A percentile compares a stretch with the other conserved stretches of the same genome.
phyloP scores from a whole-genome alignment of 2,113 vertebrate genomes.

The Anhinga rufa region DNA sequence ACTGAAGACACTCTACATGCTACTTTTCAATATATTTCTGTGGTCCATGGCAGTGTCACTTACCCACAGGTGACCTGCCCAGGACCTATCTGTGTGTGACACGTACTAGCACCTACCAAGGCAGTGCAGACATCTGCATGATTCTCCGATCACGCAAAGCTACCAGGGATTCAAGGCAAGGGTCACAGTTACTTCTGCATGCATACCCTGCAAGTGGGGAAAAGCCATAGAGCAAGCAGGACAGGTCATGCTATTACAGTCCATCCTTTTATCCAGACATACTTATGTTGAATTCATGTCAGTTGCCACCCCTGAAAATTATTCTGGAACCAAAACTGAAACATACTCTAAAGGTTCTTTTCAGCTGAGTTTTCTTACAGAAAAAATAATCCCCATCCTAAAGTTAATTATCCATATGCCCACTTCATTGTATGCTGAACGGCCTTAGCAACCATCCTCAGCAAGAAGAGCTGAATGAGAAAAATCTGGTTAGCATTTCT shows the following conservation, averaged over 20 bases:
- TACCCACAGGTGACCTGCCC: background rate
- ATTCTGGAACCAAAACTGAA: background rate
- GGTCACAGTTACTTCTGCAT: background rate
- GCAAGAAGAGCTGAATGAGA: background rate
- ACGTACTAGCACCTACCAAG: background rate
- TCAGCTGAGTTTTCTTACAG: background rate
- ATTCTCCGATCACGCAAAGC: background rate
- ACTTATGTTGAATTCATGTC: background rate
- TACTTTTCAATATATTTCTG: background rate
- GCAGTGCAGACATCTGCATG: background rate
- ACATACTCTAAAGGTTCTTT: background rate
- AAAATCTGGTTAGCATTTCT: background rate
- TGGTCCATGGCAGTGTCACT: background rate
- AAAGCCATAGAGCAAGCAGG: background rate
- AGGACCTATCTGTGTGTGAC: background rate
- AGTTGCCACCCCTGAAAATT: background rate
- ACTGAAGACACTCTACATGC: background rate
- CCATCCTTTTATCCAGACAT: background rate
- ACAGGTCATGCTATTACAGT: background rate
- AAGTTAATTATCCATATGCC: background rate
- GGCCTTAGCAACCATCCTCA: background rate
- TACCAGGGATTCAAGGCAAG: background rate
- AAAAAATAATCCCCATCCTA: background rate
- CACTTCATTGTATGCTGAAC: background rate
- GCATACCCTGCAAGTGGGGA: fast-evolving